These are phyloP conservation scores for Toxostoma redivivum DNA, from an alignment of 2,113 vertebrate genomes.

Conservation along the genomic window DNA sequence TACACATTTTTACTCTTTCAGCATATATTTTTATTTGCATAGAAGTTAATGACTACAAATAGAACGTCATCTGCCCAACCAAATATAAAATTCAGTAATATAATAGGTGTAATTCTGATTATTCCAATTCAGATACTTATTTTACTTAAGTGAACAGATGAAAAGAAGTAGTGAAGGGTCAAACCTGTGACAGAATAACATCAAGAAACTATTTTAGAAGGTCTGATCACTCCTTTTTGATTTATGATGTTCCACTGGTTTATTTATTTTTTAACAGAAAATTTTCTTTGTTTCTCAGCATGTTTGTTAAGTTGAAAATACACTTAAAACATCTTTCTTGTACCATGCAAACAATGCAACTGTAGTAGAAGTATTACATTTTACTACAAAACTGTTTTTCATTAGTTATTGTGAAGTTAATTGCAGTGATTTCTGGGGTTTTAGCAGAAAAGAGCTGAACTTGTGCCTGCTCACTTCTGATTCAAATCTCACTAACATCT, in stretches of 20 bases:
- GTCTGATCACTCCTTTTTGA: background rate
- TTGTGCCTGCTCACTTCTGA: background rate
- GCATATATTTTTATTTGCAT: background rate
- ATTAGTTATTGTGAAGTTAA: background rate
- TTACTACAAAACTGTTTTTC: background rate
- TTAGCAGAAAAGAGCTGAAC: background rate
- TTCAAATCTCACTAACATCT: background rate
- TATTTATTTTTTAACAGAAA: background rate
- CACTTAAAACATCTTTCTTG: background rate
- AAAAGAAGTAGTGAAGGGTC: background rate
- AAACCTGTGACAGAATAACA: background rate
- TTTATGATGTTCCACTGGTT: background rate
- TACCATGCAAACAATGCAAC: background rate
- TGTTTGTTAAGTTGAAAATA: background rate
- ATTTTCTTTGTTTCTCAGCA: background rate
- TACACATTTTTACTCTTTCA: background rate
- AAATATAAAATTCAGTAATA: background rate
- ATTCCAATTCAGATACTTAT: background rate
- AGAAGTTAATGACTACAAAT: background rate
- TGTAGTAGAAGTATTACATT: background rate
- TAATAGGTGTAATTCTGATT: background rate
- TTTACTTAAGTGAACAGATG: background rate
- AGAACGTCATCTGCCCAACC: background rate
- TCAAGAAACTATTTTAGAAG: background rate
- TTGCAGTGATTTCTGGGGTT: background rate